Conservation (phyloP, 2,888 invertebrate species). For the Oscheius myriophilus region DNA sequence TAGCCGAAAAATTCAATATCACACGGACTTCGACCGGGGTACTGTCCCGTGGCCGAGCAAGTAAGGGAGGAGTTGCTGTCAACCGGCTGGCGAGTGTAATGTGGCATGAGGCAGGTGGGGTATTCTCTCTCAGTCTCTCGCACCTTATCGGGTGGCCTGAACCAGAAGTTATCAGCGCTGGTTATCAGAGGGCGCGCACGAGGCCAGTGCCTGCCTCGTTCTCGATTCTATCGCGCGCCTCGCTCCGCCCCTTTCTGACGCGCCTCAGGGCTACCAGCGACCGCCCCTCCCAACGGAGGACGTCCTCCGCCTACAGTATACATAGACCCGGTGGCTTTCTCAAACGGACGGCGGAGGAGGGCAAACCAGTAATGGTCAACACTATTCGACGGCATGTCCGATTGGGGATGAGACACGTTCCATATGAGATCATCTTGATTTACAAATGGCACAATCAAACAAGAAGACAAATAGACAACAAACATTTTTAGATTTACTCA, state of each 20-base stretch:
- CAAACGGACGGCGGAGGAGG: not conserved
- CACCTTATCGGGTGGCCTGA: constrained; percentile 32
- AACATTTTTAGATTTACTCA: too few species aligned
- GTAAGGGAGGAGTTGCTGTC: constrained; percentile 7
- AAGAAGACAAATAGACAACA: too few species aligned
- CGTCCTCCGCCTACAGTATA: not conserved
- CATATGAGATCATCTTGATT: too few species aligned
- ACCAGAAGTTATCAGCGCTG: constrained; percentile 33
- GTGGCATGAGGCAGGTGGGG: constrained; percentile 25
- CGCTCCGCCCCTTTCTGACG: constrained; percentile 30
- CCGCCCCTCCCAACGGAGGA: constrained; percentile 15
- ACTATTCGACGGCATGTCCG: too few species aligned
- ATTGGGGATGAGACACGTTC: too few species aligned
- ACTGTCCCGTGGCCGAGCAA: constrained; percentile 11
- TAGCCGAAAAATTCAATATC: constrained; percentile 8
- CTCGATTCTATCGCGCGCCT: constrained; percentile 33
- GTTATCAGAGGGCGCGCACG: constrained; percentile 32
- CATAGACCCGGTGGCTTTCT: too few species aligned
- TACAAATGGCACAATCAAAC: too few species aligned
- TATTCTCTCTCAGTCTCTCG: constrained; percentile 19
- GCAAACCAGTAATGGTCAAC: too few species aligned
- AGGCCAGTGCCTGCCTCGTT: constrained; percentile 31
- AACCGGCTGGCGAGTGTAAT: constrained; percentile 28
- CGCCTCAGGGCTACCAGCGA: constrained; percentile 28
- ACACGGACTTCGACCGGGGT: not conserved